These are phyloP conservation scores for Cariama cristata DNA, from an alignment of 2,113 vertebrate species.

Conservation along the genomic window DNA sequence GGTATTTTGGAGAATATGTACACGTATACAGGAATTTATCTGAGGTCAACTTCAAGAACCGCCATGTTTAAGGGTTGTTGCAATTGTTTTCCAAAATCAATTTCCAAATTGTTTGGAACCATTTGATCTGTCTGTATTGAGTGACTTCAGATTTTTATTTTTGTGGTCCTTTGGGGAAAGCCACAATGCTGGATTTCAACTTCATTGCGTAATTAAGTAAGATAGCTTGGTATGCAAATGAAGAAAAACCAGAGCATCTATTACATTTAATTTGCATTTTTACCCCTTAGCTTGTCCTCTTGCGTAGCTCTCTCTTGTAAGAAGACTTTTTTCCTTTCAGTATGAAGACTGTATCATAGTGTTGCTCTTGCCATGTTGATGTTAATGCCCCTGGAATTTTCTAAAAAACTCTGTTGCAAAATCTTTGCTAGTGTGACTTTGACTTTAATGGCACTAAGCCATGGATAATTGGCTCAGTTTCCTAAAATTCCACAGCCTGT, in stretches of 20 bases:
- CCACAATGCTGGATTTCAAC: neutral
- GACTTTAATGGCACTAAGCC: slow-evolving; percentile 61
- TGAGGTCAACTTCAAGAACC: neutral
- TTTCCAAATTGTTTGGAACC: neutral
- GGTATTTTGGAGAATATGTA: neutral
- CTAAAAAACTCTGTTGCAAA: neutral
- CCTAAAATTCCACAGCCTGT: slow-evolving; percentile 50
- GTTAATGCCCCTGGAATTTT: neutral
- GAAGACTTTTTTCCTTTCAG: neutral
- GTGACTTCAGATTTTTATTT: neutral
- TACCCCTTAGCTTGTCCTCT: neutral
- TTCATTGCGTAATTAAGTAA: neutral
- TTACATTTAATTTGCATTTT: neutral
- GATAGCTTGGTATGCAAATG: neutral
- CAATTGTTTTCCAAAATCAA: neutral
- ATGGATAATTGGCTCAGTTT: slow-evolving; percentile 27
- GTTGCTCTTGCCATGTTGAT: neutral
- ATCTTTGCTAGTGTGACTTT: neutral
- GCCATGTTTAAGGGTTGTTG: neutral
- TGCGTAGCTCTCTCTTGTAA: neutral
- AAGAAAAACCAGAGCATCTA: neutral
- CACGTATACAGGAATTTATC: neutral
- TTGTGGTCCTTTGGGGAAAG: neutral
- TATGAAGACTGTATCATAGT: neutral
- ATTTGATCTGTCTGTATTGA: neutral